A percentile compares a stretch with the other conserved stretches of the same genome.
Evolutionary conservation across 1,140 invertebrate genomes (phyloP).

Genomic region (Drosophila insularis): DNA sequence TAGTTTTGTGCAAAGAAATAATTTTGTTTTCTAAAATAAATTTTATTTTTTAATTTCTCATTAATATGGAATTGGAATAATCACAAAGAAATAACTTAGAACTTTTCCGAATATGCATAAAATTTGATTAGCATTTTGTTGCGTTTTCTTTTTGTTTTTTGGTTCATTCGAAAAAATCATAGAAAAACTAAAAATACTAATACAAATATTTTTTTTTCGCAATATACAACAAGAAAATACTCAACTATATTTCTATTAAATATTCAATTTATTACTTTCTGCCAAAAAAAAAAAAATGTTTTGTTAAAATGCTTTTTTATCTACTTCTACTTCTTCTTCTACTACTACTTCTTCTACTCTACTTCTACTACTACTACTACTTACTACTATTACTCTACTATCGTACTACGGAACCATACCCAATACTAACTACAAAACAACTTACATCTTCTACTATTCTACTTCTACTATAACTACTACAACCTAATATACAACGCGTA

Average conservation of each 20-base stretch:
- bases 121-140: neutral
- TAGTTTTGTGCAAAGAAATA: neutral
- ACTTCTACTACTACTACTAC: slow-evolving; percentile 55
- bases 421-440: slow-evolving; percentile 76
- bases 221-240: neutral
- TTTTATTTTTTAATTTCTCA: neutral
- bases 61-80: neutral
- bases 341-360: slow-evolving; percentile 59
- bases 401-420: slow-evolving; percentile 59
- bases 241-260: neutral
- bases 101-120: neutral
- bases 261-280: neutral
- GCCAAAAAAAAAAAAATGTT: neutral
- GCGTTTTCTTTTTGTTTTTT: neutral
- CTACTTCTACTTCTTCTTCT: slow-evolving; percentile 73
- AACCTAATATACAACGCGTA: slow-evolving; percentile 77
- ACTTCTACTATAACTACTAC: slow-evolving; percentile 79
- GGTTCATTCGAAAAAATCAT: neutral
- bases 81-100: neutral
- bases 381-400: slow-evolving; percentile 49
- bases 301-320: slow-evolving; percentile 57
- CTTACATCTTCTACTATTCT: slow-evolving; percentile 79
- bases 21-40: neutral
- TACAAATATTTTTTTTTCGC: neutral
- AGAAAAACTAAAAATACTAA: neutral